Conservation (phyloP, 37 sponge, comb jelly and placozoan genomes). For the Petrosia ficiformis region DNA sequence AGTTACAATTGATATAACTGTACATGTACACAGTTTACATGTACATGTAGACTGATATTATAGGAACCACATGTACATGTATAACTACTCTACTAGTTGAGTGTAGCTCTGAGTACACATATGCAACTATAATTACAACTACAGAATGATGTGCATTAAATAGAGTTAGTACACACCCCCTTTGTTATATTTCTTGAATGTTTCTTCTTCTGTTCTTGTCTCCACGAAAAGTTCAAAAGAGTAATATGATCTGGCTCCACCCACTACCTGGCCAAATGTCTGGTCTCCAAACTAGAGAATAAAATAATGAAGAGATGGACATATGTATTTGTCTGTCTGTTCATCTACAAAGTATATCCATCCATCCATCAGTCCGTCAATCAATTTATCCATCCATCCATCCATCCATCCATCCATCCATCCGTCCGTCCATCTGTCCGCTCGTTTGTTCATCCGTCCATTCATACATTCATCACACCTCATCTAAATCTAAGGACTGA, state of each 20-base stretch:
- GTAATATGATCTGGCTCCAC: slow-evolving; percentile 70
- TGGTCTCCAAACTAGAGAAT: slow-evolving; percentile 23
- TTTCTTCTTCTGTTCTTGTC: slow-evolving; percentile 42
- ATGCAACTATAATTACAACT: neutral
- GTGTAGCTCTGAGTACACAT: neutral
- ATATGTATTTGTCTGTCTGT: no score
- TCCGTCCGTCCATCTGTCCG: no score
- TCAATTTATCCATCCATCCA: no score
- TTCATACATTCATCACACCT: slow-evolving; percentile 37
- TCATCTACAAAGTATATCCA: slow-evolving; percentile 9
- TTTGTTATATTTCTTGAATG: slow-evolving; percentile 64
- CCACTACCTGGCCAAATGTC: slow-evolving; percentile 65
- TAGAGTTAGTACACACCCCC: slow-evolving; percentile 47
- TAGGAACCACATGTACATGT: neutral
- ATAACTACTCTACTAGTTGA: neutral
- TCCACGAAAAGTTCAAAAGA: slow-evolving; percentile 85
- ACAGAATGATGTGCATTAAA: no score
- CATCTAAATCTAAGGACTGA: slow-evolving; percentile 77
- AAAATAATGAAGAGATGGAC: neutral
- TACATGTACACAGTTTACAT: no score
- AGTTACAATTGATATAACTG: no score
- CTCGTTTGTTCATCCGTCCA: no score
- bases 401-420: no score
- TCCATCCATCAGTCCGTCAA: no score
- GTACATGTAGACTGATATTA: no score